A percentile compares a stretch with the other conserved stretches of the same genome.
phyloP scores from a whole-genome alignment of 2,888 invertebrate genomes.

The Latheticus oryzae region DNA sequence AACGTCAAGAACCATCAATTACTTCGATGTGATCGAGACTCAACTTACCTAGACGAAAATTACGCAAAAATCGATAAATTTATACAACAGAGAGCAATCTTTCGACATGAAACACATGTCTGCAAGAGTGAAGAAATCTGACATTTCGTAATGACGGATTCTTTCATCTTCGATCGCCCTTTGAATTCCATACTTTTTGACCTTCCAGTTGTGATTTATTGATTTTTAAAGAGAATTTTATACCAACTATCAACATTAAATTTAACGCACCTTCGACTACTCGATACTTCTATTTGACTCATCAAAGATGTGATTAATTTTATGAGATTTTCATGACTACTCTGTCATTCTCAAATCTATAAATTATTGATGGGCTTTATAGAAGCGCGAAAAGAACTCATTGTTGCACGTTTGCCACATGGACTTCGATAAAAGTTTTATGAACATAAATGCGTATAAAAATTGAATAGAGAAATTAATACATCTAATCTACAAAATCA shows the following conservation, averaged over 20 bases:
- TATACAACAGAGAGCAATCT: conserved; percentile 14
- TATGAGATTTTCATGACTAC: conserved; percentile 22
- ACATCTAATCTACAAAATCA: too few species aligned
- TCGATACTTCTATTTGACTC: conserved; percentile 17
- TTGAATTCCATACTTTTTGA: conserved; percentile 1
- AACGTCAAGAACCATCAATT: conserved; percentile 36
- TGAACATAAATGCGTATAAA: too few species aligned
- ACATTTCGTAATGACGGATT: neutral
- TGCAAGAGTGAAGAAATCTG: conserved; percentile 27
- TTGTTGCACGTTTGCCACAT: conserved; percentile 25
- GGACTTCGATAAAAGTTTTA: conserved; percentile 8
- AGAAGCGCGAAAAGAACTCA: conserved; percentile 10
- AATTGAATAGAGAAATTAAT: too few species aligned
- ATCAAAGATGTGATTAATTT: conserved; percentile 22
- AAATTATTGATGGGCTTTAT: conserved; percentile 14
- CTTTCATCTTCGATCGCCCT: neutral
- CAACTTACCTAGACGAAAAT: conserved; percentile 31
- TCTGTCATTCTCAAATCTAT: conserved; percentile 15
- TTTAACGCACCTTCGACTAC: conserved; percentile 4
- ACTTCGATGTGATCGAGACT: conserved; percentile 28
- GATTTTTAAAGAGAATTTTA: conserved; percentile 21
- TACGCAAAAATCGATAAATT: conserved; percentile 33
- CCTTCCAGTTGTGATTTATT: conserved; percentile 19
- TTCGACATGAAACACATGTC: conserved; percentile 23
- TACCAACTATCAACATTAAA: conserved; percentile 2